These are phyloP conservation scores for Pheosia gnoma DNA, from an alignment of 2,888 invertebrate species.

Conservation along the genomic window DNA sequence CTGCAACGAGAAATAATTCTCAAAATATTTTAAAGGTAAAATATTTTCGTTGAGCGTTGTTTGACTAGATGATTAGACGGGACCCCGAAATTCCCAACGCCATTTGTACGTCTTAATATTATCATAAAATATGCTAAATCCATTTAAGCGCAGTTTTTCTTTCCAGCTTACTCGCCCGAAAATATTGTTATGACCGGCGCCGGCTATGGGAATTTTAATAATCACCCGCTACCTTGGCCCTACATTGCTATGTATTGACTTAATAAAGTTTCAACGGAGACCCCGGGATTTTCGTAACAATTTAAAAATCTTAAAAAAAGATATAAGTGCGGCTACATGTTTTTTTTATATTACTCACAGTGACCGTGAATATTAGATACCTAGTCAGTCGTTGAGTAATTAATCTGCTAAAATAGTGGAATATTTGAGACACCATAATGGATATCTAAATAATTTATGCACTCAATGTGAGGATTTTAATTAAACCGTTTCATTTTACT, in stretches of 20 bases:
- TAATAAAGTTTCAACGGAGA: constrained; percentile 50
- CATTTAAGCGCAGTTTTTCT: constrained; percentile 70
- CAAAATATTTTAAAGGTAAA: constrained; percentile 16
- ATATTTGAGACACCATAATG: too few relatives aligned
- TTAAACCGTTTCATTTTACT: not conserved
- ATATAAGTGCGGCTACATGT: not conserved
- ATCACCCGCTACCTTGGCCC: constrained; percentile 44
- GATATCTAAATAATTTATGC: too few relatives aligned
- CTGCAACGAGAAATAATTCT: not conserved
- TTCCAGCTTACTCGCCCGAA: constrained; percentile 60
- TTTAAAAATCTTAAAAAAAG: not conserved
- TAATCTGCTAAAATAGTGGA: too few relatives aligned
- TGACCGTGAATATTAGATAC: too few relatives aligned
- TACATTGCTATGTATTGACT: constrained; percentile 41
- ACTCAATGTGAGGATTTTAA: too few relatives aligned
- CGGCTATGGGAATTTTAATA: constrained; percentile 63
- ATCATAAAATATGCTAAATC: constrained; percentile 70
- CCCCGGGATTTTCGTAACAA: not conserved
- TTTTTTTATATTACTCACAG: too few relatives aligned
- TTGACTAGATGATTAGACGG: constrained; percentile 41
- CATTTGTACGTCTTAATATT: constrained; percentile 61
- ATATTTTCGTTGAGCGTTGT: constrained; percentile 36
- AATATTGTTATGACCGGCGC: constrained; percentile 66
- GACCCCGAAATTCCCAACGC: constrained; percentile 42
- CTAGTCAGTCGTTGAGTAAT: too few relatives aligned